These are phyloP conservation scores for Hippopotamus amphibius DNA, from an alignment of 2,113 vertebrate genomes.

Conservation along the genomic window DNA sequence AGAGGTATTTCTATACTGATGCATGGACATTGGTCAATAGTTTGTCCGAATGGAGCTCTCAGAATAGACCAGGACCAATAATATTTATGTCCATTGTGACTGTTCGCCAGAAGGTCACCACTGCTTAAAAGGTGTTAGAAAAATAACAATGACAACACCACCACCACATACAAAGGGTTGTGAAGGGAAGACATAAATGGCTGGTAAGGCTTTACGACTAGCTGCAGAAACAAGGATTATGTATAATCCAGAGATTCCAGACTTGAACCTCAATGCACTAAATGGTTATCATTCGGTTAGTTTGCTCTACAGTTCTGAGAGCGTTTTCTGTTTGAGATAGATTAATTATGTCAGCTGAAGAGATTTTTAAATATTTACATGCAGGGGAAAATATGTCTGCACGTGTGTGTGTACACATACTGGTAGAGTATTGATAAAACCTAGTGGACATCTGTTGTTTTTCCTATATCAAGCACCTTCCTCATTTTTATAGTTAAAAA, in stretches of 20 bases:
- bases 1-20: neutral
- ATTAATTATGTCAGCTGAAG: neutral
- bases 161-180: neutral
- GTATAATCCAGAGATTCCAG: neutral
- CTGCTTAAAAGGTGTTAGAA: constrained; percentile 40
- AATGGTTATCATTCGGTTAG: neutral
- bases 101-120: neutral
- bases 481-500: neutral
- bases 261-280: neutral
- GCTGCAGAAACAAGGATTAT: neutral
- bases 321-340: neutral
- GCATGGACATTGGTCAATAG: neutral
- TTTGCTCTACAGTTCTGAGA: neutral
- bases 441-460: neutral
- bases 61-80: neutral
- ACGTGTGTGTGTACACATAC: too few species aligned
- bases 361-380: neutral
- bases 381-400: neutral
- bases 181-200: constrained; percentile 3
- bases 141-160: constrained; percentile 32
- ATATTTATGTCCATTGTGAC: neutral
- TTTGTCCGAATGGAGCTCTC: neutral
- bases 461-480: neutral
- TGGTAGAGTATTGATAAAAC: neutral
- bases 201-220: neutral